These are phyloP conservation scores for Stenoptilia bipunctidactyla DNA, from an alignment of 2,888 invertebrate genomes.

Conservation along the genomic window DNA sequence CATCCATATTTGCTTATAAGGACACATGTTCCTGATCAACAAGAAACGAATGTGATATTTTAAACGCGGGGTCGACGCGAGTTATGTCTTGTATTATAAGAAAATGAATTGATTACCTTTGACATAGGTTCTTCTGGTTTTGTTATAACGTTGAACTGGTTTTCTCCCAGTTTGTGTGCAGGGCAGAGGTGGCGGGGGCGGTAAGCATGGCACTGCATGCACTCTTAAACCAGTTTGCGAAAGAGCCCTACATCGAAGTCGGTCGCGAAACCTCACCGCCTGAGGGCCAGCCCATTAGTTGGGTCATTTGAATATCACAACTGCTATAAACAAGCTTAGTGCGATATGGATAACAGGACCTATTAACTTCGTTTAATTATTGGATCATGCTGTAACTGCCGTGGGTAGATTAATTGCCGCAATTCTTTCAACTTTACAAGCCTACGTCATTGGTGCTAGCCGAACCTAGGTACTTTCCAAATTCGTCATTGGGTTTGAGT, in stretches of 20 bases:
- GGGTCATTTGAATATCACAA: slow-evolving; percentile 27
- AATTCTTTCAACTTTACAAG: slow-evolving; percentile 7
- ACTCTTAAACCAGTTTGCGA: slow-evolving; percentile 51
- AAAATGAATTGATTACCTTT: no score
- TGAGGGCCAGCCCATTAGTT: slow-evolving; percentile 31
- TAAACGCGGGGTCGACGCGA: no score
- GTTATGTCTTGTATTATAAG: no score
- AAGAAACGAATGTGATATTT: no score
- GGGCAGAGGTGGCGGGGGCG: slow-evolving; percentile 14
- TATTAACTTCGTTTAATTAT: no score
- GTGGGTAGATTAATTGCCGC: no score
- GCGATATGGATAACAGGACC: no score
- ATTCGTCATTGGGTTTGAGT: slow-evolving; percentile 49
- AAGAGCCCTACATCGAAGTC: slow-evolving; percentile 42
- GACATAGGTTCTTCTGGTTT: no score
- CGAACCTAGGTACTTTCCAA: slow-evolving; percentile 52
- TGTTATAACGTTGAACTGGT: background rate
- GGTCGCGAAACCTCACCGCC: slow-evolving; percentile 25
- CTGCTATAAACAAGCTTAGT: no score
- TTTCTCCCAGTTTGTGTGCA: slow-evolving; percentile 3
- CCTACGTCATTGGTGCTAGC: slow-evolving; percentile 26
- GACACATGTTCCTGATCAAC: background rate
- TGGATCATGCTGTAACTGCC: no score
- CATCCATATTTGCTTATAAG: background rate
- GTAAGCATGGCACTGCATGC: slow-evolving; percentile 25